Conservation (phyloP, 2,113 vertebrate genomes). For the Lichenostomus cassidix region DNA sequence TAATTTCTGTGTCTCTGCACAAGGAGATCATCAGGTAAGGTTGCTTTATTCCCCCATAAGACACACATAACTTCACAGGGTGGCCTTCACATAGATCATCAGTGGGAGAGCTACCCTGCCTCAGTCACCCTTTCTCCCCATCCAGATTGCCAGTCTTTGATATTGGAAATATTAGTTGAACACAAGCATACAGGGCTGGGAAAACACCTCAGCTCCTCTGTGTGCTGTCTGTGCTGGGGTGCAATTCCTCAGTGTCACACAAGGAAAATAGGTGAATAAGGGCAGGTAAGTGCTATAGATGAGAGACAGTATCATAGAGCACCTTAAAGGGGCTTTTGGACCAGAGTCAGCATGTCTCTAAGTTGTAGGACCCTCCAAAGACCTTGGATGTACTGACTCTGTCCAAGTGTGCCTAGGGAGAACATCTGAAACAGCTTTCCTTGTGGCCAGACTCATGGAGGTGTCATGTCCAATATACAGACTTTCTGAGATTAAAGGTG, state of each 20-base stretch:
- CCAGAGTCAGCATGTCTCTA: neutral
- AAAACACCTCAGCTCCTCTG: neutral
- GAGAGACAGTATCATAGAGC: neutral
- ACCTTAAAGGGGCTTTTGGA: neutral
- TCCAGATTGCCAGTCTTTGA: neutral
- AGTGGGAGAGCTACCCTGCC: neutral
- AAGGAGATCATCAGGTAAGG: neutral
- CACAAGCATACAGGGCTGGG: rapidly evolving
- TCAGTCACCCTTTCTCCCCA: neutral
- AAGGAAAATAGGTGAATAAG: neutral
- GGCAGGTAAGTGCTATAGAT: neutral
- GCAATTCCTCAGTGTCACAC: neutral
- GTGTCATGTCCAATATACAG: neutral
- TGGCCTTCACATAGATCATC: neutral
- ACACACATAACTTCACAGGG: neutral
- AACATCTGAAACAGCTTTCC: neutral
- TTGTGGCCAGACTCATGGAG: neutral
- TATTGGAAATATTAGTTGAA: neutral
- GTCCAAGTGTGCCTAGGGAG: neutral
- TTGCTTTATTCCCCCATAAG: neutral
- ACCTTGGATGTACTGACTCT: neutral
- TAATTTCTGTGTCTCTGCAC: neutral
- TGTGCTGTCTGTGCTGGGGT: neutral
- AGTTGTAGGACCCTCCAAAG: neutral
- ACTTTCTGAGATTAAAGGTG: neutral